Conservation (phyloP, 2,113 vertebrate species). For the Scatophagus argus region DNA sequence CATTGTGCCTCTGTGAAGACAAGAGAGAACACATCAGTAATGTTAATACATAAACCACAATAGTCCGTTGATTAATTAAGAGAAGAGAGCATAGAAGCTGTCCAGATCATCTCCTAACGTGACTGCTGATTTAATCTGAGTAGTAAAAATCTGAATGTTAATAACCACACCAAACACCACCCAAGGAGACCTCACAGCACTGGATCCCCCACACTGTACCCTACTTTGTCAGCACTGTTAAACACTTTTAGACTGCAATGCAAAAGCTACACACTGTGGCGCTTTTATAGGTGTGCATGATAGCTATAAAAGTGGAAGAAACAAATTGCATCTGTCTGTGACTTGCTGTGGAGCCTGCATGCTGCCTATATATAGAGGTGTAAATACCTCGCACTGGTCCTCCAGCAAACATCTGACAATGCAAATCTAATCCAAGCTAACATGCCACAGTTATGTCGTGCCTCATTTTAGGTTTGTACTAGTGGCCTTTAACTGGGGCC, state of each 20-base stretch:
- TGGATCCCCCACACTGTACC: constrained; percentile 62
- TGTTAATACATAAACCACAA: constrained; percentile 82
- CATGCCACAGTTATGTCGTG: constrained; percentile 68
- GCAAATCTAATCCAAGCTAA: constrained; percentile 79
- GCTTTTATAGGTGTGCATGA: constrained; percentile 44
- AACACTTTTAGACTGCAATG: constrained; percentile 40
- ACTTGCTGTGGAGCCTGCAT: constrained; percentile 35
- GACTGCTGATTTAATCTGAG: constrained; percentile 79
- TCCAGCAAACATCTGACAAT: constrained; percentile 74
- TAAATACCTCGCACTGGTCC: constrained; percentile 51
- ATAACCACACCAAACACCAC: constrained; percentile 71
- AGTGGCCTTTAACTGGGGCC: constrained; percentile 56
- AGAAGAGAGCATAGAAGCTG: constrained; percentile 73
- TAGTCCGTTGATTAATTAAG: constrained; percentile 85
- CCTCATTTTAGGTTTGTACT: constrained; percentile 72
- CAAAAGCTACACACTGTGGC: constrained; percentile 46
- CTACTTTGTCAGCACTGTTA: constrained; percentile 59
- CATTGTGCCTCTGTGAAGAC: constrained; percentile 47
- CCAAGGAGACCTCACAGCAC: constrained; percentile 69
- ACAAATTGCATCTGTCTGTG: constrained; percentile 45
- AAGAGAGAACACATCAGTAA: constrained; percentile 69
- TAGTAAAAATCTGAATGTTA: constrained; percentile 79
- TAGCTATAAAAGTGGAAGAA: constrained; percentile 37
- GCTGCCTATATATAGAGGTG: constrained; percentile 67
- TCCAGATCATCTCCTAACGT: constrained; percentile 78